phyloP scores from a whole-genome alignment of 2,888 invertebrate genomes.

The Acanthosepion esculentum region DNA sequence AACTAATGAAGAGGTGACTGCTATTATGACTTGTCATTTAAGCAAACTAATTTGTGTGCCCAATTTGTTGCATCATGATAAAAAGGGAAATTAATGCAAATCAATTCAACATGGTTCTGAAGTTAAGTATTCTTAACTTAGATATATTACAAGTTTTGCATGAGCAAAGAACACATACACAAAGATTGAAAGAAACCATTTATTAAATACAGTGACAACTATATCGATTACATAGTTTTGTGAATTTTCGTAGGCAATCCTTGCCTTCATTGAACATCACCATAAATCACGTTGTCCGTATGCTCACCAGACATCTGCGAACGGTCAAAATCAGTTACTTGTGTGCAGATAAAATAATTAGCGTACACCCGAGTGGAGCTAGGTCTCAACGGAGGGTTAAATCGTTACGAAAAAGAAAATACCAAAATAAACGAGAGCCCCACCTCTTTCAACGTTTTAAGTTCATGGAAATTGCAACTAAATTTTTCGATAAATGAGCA shows the following conservation, averaged over 20 bases:
- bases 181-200: conserved; percentile 2
- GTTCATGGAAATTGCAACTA: background rate
- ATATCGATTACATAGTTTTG: conserved; percentile 10
- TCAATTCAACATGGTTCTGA: too few species aligned
- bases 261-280: background rate
- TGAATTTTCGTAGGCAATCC: conserved; percentile 25
- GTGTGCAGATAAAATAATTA: background rate
- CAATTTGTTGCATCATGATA: too few species aligned
- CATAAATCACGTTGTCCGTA: background rate
- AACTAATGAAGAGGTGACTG: too few species aligned
- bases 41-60: too few species aligned
- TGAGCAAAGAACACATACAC: background rate
- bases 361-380: background rate
- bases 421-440: conserved; percentile 6
- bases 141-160: too few species aligned
- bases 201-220: conserved; percentile 42
- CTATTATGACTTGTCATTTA: too few species aligned
- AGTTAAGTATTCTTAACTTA: too few species aligned
- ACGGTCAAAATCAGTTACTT: too few species aligned
- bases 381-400: background rate
- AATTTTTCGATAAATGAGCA: background rate
- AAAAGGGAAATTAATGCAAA: too few species aligned
- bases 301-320: too few species aligned
- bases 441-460: background rate
- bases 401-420: conserved; percentile 21